Base-by-base conservation (phyloP, 2,888 invertebrate genomes). In the Bugulina stolonifera region DNA sequence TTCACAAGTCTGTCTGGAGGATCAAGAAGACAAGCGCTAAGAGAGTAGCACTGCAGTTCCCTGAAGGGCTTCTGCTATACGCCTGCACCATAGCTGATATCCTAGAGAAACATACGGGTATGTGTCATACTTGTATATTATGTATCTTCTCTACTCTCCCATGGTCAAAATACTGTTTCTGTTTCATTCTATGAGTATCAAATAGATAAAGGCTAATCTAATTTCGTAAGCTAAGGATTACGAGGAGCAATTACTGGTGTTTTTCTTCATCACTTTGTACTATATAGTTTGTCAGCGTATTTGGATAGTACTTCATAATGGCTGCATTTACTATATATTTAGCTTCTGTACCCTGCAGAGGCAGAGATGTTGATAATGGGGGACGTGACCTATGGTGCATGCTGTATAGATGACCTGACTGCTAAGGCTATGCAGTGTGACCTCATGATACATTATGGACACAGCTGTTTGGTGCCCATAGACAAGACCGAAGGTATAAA, bases 331-430 rank as follows among this genome's bases (percentile, higher is more conserved):
- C 10, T 18, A 43, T 10, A 43, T 43, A 10, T 43, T 43, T 43
- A 43, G 43, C 18, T 43, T 43, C 18, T 5, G 43, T 43, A 43
- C 43, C 18, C 32, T 64, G 27, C 32, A 64, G 89, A 89, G 52
- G 93, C 93, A 1, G 95, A 97, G 78, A 91, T 92, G 0, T 89
- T 98, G 69, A 95, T 99, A 75, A 94, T 99, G 94, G 98, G 95
- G 5, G 99, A 99, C 86, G 97, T 99, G 23, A 98, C 99, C 0
- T 99, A 99, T 81, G 99, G 99, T 54, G 99, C 99, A 0, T 99
- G 99, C 83, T 99, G 99, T 84, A 91, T 99, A 18, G 99, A 99
- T 82, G 99, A 99, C 86, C 92, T 90, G 81, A 94, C 95, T 0
- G 97, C 98, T 0, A 88, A 89, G 78, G 93, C 94, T 0, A 87